A percentile compares a stretch with the other conserved stretches of the same genome.
Evolutionary conservation across 2,113 vertebrate species (phyloP).

Genomic region (Psephotus haematonotus): DNA sequence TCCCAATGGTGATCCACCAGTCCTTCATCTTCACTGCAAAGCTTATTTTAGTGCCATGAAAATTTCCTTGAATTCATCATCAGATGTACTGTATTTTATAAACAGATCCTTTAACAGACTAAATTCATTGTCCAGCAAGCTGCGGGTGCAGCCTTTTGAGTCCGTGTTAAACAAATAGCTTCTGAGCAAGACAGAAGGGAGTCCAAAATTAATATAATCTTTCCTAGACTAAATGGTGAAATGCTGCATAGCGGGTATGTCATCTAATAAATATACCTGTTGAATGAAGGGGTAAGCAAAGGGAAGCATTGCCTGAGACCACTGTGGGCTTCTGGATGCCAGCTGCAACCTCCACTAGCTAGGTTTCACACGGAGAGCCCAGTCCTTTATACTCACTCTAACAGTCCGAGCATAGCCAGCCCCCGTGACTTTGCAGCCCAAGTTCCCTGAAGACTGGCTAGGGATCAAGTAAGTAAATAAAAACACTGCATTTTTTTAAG

Average conservation of each 20-base stretch:
- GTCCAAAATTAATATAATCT: neutral
- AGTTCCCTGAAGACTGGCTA: neutral
- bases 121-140: neutral
- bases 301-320: neutral
- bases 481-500: neutral
- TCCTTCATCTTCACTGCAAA: neutral
- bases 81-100: neutral
- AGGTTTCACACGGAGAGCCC: rapidly evolving
- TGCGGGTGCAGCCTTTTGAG: neutral
- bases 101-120: neutral
- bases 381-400: neutral
- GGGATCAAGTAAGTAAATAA: neutral
- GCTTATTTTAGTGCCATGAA: neutral
- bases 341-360: neutral
- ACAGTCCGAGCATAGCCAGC: neutral
- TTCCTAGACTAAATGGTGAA: neutral
- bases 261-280: neutral
- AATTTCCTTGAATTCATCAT: neutral
- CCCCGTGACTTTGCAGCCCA: neutral
- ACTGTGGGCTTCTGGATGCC: neutral
- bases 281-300: neutral
- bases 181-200: neutral
- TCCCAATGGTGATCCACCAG: neutral
- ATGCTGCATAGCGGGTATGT: neutral
- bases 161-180: neutral